Base-by-base conservation (phyloP, 2,113 vertebrate species). In the Rhabdomys dilectus region DNA sequence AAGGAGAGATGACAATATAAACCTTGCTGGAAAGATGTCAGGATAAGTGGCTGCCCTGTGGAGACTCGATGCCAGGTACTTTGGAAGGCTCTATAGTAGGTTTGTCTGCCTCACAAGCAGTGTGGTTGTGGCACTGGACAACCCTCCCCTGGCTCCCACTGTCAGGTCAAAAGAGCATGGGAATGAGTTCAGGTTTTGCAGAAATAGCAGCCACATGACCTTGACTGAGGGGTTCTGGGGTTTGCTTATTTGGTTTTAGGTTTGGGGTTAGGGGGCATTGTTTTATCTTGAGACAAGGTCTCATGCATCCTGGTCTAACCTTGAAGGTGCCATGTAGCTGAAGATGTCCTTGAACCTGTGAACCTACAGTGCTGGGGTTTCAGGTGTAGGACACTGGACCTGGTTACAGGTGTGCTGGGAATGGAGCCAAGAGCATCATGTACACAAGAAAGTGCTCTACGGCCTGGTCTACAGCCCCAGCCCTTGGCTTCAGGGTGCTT, bases 71-170 rank as follows among this genome's bases (percentile, higher is more conserved):
- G 36, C 7, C 7, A 3, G 77, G 29, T 42, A 8, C 66, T 60
- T 0, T 7, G 19, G 64, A 17, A 53, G 39, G 24, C 45, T 81
- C 56, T 66, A 15, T 12, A 48, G 5, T 0, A 48, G 42, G 72
- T 45, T 22, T 42, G 45, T 53, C 70, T 70, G 5, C 22, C 11
- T 66, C 72, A n/a, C 60, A 22, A 58, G n/a, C 34, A 62, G 17
- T 1, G 1, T 1, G 31, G 31, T 39, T 1, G 1, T 4, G 64
- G 24, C 56, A 15, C 0, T 1, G 5, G 39, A 22, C 1, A n/a
- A n/a, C 24, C 39, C 72, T 12, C 81, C 66, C 3, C 66, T 10
- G 51, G 39, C 75, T 75, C 10, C 29, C 0, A 2, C 4, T 62
- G 51, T 51, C 56, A 13, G 48, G 34, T 19, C 45, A 42, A 72